phyloP scores from a whole-genome alignment of 2,888 invertebrate species.

The Rhorus exstirpatorius region DNA sequence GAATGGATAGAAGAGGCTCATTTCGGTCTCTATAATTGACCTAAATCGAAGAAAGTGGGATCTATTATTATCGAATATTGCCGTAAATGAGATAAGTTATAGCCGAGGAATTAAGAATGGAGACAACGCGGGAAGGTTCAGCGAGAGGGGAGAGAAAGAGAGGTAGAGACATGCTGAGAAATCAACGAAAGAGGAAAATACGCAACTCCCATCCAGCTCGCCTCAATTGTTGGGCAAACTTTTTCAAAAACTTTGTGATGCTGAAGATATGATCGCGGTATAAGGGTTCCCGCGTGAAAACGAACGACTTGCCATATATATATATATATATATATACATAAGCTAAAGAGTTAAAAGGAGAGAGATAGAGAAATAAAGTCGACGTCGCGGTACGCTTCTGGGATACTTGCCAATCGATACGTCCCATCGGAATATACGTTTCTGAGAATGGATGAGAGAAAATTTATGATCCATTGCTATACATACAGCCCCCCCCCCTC shows the following conservation, averaged over 20 bases:
- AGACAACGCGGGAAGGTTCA: conserved; percentile 5
- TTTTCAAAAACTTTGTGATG: conserved; percentile 58
- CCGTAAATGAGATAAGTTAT: conserved; percentile 57
- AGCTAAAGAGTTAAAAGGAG: conserved; percentile 13
- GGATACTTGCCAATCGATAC: conserved; percentile 63
- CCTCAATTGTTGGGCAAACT: conserved; percentile 55
- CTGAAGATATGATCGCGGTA: conserved; percentile 56
- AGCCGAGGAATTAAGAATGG: conserved; percentile 32
- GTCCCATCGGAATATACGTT: conserved; percentile 64
- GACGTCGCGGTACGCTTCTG: conserved; percentile 35
- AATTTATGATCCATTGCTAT: conserved; percentile 58
- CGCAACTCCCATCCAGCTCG: conserved; percentile 18
- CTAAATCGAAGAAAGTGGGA: conserved; percentile 50
- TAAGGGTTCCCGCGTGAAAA: conserved; percentile 54
- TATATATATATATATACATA: conserved; percentile 13
- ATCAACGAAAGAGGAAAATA: conserved; percentile 21
- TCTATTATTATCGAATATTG: conserved; percentile 61
- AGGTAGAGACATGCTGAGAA: conserved; percentile 15
- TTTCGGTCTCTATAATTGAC: conserved; percentile 46
- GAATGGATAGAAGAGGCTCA: conserved; percentile 6
- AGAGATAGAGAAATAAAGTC: conserved; percentile 38
- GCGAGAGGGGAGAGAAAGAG: conserved; percentile 10
- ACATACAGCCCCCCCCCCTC: neutral
- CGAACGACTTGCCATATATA: no score
- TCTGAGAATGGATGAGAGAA: conserved; percentile 48